These are phyloP conservation scores for Pangasius djambal DNA, from an alignment of 2,797 vertebrate genomes.

Conservation along the genomic window DNA sequence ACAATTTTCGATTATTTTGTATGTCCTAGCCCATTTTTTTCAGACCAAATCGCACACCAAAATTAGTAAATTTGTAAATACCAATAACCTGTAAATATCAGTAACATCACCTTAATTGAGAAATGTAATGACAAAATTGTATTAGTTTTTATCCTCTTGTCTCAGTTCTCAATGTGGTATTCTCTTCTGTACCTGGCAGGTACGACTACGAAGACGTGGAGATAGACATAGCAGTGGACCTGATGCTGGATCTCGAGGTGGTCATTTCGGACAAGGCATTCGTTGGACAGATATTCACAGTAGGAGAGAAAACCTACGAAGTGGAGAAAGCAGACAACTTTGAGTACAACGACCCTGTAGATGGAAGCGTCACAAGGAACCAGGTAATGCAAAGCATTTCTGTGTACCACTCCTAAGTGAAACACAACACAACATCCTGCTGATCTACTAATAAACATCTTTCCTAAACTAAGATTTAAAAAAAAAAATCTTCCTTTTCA, in stretches of 20 bases:
- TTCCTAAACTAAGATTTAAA: background rate
- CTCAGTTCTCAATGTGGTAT: background rate
- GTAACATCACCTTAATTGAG: background rate
- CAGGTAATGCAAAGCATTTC: slow-evolving; percentile 75
- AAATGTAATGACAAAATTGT: background rate
- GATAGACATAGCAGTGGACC: slow-evolving; percentile 87
- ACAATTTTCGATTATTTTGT: background rate
- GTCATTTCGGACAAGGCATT: slow-evolving; percentile 88
- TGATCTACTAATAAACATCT: background rate
- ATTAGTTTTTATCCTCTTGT: background rate
- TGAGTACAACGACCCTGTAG: slow-evolving; percentile 92
- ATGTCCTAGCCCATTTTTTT: background rate
- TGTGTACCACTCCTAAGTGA: background rate
- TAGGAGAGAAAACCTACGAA: slow-evolving; percentile 86
- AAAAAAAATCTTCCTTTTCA: background rate
- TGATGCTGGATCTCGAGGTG: slow-evolving; percentile 93
- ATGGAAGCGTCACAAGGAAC: slow-evolving; percentile 89
- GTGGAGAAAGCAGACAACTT: slow-evolving; percentile 95
- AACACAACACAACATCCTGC: background rate
- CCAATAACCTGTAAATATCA: background rate
- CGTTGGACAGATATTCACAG: slow-evolving; percentile 83
- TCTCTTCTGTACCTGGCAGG: slow-evolving; percentile 65
- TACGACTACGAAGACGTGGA: slow-evolving; percentile 95
- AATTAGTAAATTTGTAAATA: background rate
- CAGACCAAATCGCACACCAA: background rate